Evolutionary conservation across 2,888 invertebrate species (phyloP).

Genomic region (Dryobota labecula): DNA sequence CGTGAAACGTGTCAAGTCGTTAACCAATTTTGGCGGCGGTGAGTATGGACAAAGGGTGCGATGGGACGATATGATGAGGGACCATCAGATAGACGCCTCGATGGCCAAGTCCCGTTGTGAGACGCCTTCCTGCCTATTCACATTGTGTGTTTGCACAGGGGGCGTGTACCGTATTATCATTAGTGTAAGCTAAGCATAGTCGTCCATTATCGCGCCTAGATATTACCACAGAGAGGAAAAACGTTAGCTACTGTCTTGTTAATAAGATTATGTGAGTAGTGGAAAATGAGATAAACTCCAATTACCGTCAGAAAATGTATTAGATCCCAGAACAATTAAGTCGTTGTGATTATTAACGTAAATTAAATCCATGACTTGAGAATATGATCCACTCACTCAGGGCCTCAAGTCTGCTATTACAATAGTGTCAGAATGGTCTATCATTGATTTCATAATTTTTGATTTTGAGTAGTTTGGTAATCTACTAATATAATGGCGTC

Average conservation of each 20-base stretch:
- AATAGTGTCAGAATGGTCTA: no score
- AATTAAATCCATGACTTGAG: conserved; percentile 4
- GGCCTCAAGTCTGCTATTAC: no score
- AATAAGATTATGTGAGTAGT: not conserved
- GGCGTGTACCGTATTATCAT: conserved; percentile 32
- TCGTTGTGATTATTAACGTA: conserved; percentile 25
- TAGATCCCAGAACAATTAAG: conserved; percentile 3
- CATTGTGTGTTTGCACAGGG: conserved; percentile 41
- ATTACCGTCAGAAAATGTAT: conserved; percentile 8
- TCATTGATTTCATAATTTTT: no score
- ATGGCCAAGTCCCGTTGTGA: conserved; percentile 44
- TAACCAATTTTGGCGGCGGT: conserved; percentile 53
- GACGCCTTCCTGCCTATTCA: conserved; percentile 48
- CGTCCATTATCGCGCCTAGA: conserved; percentile 13
- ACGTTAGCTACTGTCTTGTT: not conserved
- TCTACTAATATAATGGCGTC: no score
- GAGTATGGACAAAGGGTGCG: conserved; percentile 54
- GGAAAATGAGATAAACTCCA: conserved; percentile 5
- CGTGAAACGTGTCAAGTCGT: conserved; percentile 45
- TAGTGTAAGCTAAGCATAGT: conserved; percentile 27
- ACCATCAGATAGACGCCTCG: conserved; percentile 73
- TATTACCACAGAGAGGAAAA: not conserved
- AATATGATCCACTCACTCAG: not conserved
- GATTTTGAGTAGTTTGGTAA: no score
- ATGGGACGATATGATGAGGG: conserved; percentile 58